Evolutionary conservation across 2,113 vertebrate genomes (phyloP).

Genomic region (Larimichthys crocea): DNA sequence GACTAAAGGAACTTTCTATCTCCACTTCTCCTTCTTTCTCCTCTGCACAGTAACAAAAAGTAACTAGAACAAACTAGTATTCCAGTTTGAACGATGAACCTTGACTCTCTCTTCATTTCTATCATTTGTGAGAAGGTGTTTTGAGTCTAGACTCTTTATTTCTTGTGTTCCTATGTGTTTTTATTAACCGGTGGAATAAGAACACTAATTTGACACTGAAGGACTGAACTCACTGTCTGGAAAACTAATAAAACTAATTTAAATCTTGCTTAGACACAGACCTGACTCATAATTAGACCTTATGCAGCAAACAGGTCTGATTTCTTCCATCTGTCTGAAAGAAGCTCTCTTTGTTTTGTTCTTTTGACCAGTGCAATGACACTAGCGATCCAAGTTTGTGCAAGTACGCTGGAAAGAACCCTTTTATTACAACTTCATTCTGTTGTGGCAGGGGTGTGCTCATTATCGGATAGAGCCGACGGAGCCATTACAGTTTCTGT

Average conservation of each 20-base stretch:
- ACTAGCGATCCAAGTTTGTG: not conserved
- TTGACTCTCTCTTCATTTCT: not conserved
- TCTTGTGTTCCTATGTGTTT: not conserved
- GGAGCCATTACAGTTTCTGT: conserved; percentile 4
- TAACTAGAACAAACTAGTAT: not conserved
- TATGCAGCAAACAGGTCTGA: not conserved
- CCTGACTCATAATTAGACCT: conserved; percentile 31
- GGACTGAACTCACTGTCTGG: conserved; percentile 4
- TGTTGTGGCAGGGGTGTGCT: conserved; percentile 25
- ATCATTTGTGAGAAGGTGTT: not conserved
- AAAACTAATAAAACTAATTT: not conserved
- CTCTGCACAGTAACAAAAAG: not conserved
- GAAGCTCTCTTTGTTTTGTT: conserved; percentile 9
- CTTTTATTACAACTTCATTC: conserved; percentile 14
- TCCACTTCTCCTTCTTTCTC: not conserved
- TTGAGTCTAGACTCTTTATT: not conserved
- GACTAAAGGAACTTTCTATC: not conserved
- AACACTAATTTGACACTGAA: not conserved
- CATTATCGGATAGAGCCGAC: conserved; percentile 39
- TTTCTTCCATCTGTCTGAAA: conserved; percentile 7
- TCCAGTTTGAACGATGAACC: not conserved
- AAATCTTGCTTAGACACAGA: not conserved
- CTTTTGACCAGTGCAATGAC: not conserved
- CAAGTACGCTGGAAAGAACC: conserved; percentile 2
- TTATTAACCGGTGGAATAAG: not conserved